Percentiles rank a stretch among this genome's conserved stretches.
Evolutionary conservation across 2,113 vertebrate species (phyloP).

Genomic region (Caloenas nicobarica): DNA sequence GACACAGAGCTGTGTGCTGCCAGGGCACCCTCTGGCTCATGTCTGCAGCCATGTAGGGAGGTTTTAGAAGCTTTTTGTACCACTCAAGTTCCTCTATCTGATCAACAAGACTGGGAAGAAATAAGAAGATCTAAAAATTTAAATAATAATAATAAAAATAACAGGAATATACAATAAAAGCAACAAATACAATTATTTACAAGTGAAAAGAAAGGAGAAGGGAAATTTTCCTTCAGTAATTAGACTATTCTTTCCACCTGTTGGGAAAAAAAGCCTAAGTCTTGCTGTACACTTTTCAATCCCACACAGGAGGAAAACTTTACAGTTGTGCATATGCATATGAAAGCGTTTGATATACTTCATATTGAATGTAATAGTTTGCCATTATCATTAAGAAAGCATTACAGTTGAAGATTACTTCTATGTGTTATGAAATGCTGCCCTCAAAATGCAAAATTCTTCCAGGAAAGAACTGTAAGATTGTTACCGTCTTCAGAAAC

Average conservation of each 20-base stretch:
- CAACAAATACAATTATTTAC: not conserved
- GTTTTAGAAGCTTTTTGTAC: not conserved
- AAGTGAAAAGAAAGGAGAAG: not conserved
- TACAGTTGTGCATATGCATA: not conserved
- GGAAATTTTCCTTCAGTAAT: not conserved
- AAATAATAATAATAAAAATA: not conserved
- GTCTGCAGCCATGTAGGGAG: not conserved
- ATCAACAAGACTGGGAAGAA: not conserved
- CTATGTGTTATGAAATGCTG: not conserved
- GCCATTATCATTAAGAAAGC: not conserved
- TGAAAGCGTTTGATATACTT: not conserved
- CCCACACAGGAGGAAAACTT: not conserved
- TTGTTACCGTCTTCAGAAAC: not conserved
- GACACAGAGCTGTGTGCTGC: not conserved
- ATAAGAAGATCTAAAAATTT: not conserved
- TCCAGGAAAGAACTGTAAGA: not conserved
- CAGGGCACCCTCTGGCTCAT: not conserved
- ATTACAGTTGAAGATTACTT: not conserved
- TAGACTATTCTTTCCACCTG: not conserved
- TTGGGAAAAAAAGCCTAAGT: not conserved
- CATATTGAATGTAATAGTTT: not conserved
- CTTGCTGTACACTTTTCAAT: not conserved
- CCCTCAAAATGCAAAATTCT: not conserved
- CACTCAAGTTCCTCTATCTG: not conserved
- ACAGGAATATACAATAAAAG: not conserved